Percentiles rank a stretch among this genome's conserved stretches.
phyloP scores from a whole-genome alignment of 30 jellyfish, hydroid and myxozoan species.

The Sanderia malayensis region DNA sequence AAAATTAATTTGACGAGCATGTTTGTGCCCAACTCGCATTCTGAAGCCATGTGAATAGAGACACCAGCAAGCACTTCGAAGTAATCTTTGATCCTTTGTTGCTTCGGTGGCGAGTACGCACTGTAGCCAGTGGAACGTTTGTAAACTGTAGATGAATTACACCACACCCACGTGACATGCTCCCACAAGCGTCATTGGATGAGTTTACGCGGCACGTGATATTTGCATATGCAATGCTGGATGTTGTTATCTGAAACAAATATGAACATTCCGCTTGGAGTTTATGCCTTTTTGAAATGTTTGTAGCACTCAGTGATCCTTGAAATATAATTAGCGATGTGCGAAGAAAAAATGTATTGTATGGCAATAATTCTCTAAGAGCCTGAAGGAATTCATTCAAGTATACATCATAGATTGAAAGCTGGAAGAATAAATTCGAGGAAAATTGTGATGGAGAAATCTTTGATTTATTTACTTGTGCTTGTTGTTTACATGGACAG shows the following conservation, averaged over 20 bases:
- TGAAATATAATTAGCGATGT: slow-evolving; percentile 12
- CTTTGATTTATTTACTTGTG: background rate
- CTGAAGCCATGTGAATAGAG: background rate
- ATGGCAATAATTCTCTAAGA: too few species aligned
- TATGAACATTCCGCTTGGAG: slow-evolving; percentile 14
- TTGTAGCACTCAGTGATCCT: slow-evolving; percentile 44
- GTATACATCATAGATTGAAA: background rate
- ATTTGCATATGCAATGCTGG: background rate
- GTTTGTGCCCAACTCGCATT: background rate
- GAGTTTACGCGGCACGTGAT: slow-evolving; percentile 17
- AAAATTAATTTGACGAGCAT: background rate
- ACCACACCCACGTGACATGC: background rate
- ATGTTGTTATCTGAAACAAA: too few species aligned
- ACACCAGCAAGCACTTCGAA: slow-evolving; percentile 23
- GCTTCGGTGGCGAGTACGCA: background rate
- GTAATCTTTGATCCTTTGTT: slow-evolving; percentile 52
- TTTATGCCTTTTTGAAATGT: slow-evolving; percentile 40
- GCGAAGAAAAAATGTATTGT: too few species aligned
- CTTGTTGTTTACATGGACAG: background rate
- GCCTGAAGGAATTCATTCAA: background rate
- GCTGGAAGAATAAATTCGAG: background rate
- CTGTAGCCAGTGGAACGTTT: background rate
- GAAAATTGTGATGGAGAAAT: slow-evolving; percentile 11
- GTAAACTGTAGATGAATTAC: background rate
- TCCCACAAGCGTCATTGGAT: slow-evolving; percentile 15